These are phyloP conservation scores for Numenius arquata DNA, from an alignment of 2,113 vertebrate species.

Conservation along the genomic window DNA sequence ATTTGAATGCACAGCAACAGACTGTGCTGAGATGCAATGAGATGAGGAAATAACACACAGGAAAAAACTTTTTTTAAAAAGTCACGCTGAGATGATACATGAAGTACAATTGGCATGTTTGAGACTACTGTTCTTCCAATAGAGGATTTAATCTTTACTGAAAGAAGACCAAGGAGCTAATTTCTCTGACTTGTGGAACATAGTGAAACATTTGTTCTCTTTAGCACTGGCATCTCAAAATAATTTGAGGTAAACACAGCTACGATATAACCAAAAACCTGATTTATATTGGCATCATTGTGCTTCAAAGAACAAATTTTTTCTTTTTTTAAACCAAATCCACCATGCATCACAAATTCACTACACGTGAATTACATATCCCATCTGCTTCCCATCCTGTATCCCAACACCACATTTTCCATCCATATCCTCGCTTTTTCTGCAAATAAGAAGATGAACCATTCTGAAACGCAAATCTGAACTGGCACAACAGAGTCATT, in stretches of 20 bases:
- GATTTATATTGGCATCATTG: neutral
- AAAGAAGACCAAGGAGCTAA: neutral
- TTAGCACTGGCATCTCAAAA: neutral
- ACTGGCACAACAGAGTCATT: neutral
- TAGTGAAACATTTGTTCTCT: too few relatives aligned
- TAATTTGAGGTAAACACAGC: neutral
- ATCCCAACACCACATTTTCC: neutral
- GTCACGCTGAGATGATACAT: neutral
- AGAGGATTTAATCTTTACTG: neutral
- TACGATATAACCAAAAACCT: neutral
- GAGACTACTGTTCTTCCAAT: neutral
- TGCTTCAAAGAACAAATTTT: neutral
- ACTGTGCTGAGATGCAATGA: neutral
- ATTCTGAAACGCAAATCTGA: neutral
- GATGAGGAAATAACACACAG: neutral
- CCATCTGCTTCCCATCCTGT: neutral
- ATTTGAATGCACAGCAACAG: slow-evolving; percentile 3
- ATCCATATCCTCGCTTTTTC: neutral
- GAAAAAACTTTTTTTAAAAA: neutral
- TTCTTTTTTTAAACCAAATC: neutral
- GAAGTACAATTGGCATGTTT: neutral
- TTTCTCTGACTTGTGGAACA: neutral
- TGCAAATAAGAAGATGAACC: neutral
- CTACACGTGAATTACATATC: neutral
- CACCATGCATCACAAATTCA: neutral